Percentiles rank a stretch among this genome's conserved stretches.
These are phyloP conservation scores for Oriolus oriolus DNA, from an alignment of 2,113 vertebrate species.

Conservation along the genomic window DNA sequence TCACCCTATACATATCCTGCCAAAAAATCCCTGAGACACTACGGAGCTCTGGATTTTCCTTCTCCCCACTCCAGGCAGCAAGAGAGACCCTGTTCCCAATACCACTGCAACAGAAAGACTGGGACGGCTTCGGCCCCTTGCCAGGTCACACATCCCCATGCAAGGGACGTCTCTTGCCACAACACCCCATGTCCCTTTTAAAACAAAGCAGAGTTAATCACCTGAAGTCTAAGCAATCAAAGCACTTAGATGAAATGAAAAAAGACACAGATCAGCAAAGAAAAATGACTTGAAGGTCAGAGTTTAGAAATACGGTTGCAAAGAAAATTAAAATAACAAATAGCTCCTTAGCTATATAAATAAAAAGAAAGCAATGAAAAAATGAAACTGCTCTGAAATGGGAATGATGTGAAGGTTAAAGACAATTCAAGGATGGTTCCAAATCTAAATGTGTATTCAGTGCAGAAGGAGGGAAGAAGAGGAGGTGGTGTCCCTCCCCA, in stretches of 20 bases:
- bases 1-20: neutral
- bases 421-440: neutral
- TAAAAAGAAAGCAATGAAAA: neutral
- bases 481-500: neutral
- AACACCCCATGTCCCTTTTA: neutral
- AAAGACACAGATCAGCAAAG: neutral
- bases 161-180: neutral
- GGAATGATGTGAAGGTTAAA: neutral
- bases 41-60: neutral
- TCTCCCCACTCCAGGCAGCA: neutral
- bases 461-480: neutral
- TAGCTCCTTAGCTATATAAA: neutral
- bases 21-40: neutral
- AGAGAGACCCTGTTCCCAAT: neutral
- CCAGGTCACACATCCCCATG: neutral
- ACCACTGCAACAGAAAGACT: accelerated
- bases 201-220: neutral
- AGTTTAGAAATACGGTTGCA: neutral
- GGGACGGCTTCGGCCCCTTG: neutral
- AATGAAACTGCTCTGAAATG: neutral
- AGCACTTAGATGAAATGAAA: neutral
- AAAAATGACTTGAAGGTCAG: neutral
- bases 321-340: neutral
- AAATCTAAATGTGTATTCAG: neutral
- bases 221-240: neutral